These are phyloP conservation scores for Promerops cafer DNA, from an alignment of 2,113 vertebrate species.

Conservation along the genomic window DNA sequence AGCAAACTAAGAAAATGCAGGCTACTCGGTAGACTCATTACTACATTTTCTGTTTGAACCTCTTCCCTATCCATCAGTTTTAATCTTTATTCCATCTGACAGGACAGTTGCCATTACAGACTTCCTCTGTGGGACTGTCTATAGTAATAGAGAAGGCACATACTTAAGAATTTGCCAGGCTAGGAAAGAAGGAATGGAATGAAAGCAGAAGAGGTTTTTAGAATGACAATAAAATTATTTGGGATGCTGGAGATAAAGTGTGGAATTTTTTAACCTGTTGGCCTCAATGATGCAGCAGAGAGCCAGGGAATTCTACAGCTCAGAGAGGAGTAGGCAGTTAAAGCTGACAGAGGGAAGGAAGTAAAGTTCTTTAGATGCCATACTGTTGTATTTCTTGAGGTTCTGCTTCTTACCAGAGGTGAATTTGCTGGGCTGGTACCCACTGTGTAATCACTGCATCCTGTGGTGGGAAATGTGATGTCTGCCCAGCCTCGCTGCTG, in stretches of 20 bases:
- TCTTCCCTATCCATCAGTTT: neutral
- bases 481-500: neutral
- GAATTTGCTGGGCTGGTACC: neutral
- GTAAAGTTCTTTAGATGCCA: neutral
- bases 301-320: neutral
- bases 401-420: neutral
- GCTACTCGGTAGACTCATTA: neutral
- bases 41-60: neutral
- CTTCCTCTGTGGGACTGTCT: neutral
- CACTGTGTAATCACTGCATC: neutral
- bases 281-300: neutral
- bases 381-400: neutral
- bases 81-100: conserved; percentile 1
- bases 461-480: neutral
- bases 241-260: neutral
- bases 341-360: neutral
- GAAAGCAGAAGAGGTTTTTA: neutral
- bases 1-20: neutral
- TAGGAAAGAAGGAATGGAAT: neutral
- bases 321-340: neutral
- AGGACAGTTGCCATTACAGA: neutral
- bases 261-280: neutral
- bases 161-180: neutral
- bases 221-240: neutral
- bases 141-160: neutral